Percentiles rank a stretch among this genome's conserved stretches.
Conservation (phyloP, 2,797 vertebrate species). For the Arctocebus calabarensis region DNA sequence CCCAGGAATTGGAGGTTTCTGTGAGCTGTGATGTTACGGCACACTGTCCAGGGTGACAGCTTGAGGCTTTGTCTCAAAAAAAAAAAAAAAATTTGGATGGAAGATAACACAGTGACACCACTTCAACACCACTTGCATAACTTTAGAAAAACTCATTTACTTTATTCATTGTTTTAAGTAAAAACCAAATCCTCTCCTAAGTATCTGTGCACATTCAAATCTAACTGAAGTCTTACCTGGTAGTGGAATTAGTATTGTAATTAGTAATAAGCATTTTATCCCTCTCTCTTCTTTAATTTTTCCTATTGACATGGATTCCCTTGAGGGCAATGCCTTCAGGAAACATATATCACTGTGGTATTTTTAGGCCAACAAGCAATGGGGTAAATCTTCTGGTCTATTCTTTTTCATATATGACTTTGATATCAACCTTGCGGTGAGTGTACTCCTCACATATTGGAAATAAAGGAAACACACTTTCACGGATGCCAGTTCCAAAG, state of each 20-base stretch:
- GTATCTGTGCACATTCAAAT: not conserved
- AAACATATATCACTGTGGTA: not conserved
- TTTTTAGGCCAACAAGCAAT: too few species aligned
- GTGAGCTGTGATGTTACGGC: too few species aligned
- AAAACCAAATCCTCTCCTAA: not conserved
- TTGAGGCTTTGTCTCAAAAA: too few species aligned
- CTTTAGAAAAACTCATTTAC: not conserved
- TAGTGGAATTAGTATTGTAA: not conserved
- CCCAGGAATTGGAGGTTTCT: too few species aligned
- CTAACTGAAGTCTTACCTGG: not conserved
- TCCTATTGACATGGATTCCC: not conserved
- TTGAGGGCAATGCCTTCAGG: not conserved
- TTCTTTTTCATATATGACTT: not conserved
- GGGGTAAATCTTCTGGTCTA: accelerated
- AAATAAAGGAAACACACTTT: not conserved
- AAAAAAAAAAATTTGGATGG: not conserved
- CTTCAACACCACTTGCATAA: accelerated
- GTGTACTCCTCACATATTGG: accelerated
- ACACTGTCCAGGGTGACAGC: too few species aligned
- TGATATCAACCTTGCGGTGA: accelerated
- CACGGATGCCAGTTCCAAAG: accelerated
- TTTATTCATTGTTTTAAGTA: not conserved
- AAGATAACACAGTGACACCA: not conserved
- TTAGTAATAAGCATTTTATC: not conserved
- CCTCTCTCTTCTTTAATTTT: not conserved